Conservation (phyloP, 2,113 vertebrate genomes). For the Hyperoodon ampullatus region DNA sequence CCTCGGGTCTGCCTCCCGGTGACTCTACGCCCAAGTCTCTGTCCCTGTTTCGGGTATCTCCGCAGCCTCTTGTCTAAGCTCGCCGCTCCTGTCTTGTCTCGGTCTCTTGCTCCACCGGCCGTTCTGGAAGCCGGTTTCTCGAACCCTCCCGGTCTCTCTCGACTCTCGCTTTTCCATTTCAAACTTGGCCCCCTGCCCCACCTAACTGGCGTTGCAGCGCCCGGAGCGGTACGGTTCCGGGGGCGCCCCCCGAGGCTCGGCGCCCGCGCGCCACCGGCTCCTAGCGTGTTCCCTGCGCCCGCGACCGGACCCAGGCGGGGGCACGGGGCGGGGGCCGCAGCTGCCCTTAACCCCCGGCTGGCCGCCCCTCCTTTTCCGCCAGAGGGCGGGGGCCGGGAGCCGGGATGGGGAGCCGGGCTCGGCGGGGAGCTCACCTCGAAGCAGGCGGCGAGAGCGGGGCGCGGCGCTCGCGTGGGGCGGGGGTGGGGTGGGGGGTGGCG, state of each 20-base stretch:
- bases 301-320: background rate
- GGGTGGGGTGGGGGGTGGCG: no score
- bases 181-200: constrained; percentile 58
- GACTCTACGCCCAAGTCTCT: background rate
- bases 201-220: background rate
- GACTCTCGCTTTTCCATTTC: constrained; percentile 5
- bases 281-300: background rate
- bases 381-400: background rate
- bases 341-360: no score
- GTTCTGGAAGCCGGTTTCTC: constrained; percentile 46
- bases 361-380: background rate
- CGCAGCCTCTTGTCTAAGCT: background rate
- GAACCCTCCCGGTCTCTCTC: background rate
- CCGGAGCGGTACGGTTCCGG: background rate
- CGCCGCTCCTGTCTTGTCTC: background rate
- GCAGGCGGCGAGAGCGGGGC: constrained; percentile 2
- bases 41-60: background rate
- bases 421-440: constrained; percentile 65
- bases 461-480: background rate
- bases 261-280: background rate
- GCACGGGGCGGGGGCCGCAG: background rate
- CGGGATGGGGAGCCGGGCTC: background rate
- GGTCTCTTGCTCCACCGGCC: background rate
- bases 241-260: background rate
- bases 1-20: background rate